Conservation (phyloP, 2,113 vertebrate genomes). For the Nesoenas mayeri region DNA sequence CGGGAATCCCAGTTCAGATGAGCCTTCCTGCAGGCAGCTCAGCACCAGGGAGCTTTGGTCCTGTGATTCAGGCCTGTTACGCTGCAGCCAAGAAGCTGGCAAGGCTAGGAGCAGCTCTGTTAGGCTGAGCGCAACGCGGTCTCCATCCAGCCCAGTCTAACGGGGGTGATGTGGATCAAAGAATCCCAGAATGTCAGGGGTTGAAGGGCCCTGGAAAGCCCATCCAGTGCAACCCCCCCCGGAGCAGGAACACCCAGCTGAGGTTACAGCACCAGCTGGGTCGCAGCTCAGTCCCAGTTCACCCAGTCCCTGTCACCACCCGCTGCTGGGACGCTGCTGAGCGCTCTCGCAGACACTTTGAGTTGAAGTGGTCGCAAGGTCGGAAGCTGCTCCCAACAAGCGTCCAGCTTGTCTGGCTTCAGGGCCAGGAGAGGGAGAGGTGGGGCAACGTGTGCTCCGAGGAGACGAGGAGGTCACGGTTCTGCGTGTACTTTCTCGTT, state of each 20-base stretch:
- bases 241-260: too few relatives aligned
- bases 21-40: neutral
- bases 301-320: neutral
- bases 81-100: neutral
- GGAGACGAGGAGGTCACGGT: neutral
- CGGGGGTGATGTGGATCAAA: too few relatives aligned
- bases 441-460: neutral
- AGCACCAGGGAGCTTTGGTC: neutral
- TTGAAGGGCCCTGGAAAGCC: too few relatives aligned
- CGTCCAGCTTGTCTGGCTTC: neutral
- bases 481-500: neutral
- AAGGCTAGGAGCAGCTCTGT: neutral
- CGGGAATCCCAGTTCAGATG: rapidly evolving
- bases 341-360: neutral
- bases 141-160: neutral
- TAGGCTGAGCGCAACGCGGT: neutral
- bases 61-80: neutral
- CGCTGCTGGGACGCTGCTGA: neutral
- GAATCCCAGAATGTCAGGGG: too few relatives aligned
- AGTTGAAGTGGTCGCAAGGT: neutral
- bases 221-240: too few relatives aligned
- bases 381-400: neutral
- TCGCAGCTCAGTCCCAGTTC: neutral
- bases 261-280: neutral
- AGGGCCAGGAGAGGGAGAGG: neutral